Percentiles rank a stretch among this genome's conserved stretches.
Evolutionary conservation across 2,113 vertebrate genomes (phyloP).

Genomic region (Hemicordylus capensis): DNA sequence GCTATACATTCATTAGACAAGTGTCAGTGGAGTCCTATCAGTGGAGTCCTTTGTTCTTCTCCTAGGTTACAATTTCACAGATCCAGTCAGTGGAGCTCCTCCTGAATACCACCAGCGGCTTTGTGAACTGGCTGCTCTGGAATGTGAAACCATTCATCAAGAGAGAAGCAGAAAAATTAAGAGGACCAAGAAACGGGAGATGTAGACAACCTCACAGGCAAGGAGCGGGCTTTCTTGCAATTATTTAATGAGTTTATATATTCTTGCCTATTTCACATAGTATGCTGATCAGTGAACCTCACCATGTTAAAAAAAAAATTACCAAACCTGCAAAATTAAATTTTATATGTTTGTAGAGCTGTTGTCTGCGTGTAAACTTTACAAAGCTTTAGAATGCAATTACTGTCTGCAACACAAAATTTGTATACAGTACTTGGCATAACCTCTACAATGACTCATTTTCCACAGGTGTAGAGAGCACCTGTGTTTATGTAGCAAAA

Average conservation of each 20-base stretch:
- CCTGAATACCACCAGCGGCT: background rate
- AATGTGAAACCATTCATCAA: conserved; percentile 15
- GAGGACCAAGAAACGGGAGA: background rate
- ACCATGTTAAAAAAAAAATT: background rate
- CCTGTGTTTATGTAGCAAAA: no score
- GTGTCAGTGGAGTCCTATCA: background rate
- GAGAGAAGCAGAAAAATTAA: conserved; percentile 14
- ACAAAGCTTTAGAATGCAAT: background rate
- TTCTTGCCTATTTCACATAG: background rate
- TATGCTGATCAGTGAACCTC: background rate
- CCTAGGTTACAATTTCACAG: conserved; percentile 3
- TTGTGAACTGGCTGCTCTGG: conserved; percentile 20
- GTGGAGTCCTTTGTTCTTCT: background rate
- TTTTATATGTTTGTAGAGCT: background rate
- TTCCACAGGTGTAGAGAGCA: no score
- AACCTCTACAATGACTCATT: no score
- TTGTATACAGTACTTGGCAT: background rate
- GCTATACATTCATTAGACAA: background rate
- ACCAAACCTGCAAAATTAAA: accelerated
- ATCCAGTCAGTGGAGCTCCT: background rate
- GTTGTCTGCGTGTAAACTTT: background rate
- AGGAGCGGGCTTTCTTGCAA: conserved; percentile 20
- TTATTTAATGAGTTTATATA: background rate
- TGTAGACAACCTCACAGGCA: background rate
- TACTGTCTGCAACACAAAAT: no score